Evolutionary conservation across 1,140 invertebrate species (phyloP), one percentile per base, ranked within the genome.

Genomic region (Druon quercuslanigerum): DNA sequence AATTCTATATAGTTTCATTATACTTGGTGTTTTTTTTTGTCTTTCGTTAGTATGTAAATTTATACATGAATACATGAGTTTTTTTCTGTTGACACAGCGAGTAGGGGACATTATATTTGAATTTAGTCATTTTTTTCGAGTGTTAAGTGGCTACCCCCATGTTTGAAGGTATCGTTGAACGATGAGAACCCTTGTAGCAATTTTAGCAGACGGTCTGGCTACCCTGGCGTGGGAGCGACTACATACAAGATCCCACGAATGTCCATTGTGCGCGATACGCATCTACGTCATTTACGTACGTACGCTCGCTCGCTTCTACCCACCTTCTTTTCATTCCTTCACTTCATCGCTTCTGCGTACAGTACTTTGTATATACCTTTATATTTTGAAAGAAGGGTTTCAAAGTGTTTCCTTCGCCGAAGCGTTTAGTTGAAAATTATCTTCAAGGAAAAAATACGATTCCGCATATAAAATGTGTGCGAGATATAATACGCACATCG

Each of bases 261-360:
- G 82, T 86, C 86, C 86, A 87, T 89, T 89, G 87, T 89, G 84
- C 85, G 85, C 85, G 87, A 89, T 89, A 89, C 87, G 85, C 86
- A 89, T 89, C 87, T 89, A 87, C 87, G 87, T 87, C 87, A 89
- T 89, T 87, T 89, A 87, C 86, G 82, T 89, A 86, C 82, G 84
- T 84, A 85, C 87, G 84, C 88, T 87, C 86, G 82, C 88, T 86
- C 82, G 85, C 83, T 84, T 86, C 85, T 86, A 87, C 84, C 84
- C 79, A 86, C 84, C 85, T 87, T 83, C 84, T 76, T 82, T 81
- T 83, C 85, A 74, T 85, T 84, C 82, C 84, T 83, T 85, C 85
- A 79, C 79, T 77, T 54, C 77, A 71, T 71, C 75, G 75, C 74
- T 74, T 74, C 78, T 73, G 51, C 78, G 19, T 72, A 5, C 56